Base-by-base conservation (phyloP, 2,113 vertebrate species). In the Trinectes maculatus region DNA sequence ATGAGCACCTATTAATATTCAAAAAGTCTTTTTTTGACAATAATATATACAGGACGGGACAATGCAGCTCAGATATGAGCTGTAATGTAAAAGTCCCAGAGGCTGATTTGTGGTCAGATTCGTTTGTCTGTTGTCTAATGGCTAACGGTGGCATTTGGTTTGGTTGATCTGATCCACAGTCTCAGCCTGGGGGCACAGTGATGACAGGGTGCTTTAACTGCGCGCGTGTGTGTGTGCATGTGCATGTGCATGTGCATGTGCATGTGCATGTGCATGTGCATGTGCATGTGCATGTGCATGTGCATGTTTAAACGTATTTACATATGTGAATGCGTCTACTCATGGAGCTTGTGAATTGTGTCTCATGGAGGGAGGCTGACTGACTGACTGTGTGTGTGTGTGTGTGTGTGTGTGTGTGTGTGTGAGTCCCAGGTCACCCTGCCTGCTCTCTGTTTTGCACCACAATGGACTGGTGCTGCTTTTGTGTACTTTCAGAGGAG, bases 401-500 rank as follows among this genome's bases (percentile, higher is more conserved):
- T 29, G 47, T 47, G 58, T 63, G 70, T 59, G 58, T 44, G 48
- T 42, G 49, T 46, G 39, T 47, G 70, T 28, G 63, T 58, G 64
- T 64, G 71, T 78, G 68, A 62, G 64, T 46, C 77, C 67, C 25
- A 59, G 77, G 82, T 85, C 25, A 24, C 73, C 49, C 77, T 74
- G 73, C 28, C 57, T 71, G 78, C 73, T 77, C 86, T 73, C 77
- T 78, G 69, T 58, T 88, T 89, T 88, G 76, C 87, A 89, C 84
- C 84, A 88, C 82, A 89, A 90, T 85, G 65, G 82, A 75, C 74
- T 29, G 74, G 37, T n/a, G 40, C 80, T 75, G 85, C 87, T 87
- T 89, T 86, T 89, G 85, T 89, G 69, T 74, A 74, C 79, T 82
- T 82, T 77, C 40, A 60, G 55, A 52, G 72, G 18, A 73, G 47